phyloP scores from a whole-genome alignment of 2,113 vertebrate species.

The Capra hircus region DNA sequence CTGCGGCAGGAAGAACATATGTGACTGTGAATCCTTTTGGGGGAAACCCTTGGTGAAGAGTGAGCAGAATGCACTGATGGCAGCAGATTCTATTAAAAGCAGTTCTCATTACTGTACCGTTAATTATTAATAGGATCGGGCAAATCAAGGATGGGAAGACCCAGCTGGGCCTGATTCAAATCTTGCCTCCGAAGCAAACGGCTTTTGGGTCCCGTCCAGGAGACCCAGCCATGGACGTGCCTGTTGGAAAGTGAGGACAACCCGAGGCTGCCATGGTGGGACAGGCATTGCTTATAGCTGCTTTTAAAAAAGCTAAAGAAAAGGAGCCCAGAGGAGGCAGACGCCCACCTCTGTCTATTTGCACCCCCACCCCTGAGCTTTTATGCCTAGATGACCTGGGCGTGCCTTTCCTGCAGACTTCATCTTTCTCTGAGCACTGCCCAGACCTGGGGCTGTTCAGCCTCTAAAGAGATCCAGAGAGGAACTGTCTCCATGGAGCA shows the following conservation, averaged over 20 bases:
- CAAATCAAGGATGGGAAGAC: constrained; percentile 74
- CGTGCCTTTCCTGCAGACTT: neutral
- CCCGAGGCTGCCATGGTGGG: rapidly evolving
- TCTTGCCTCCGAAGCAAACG: constrained; percentile 41
- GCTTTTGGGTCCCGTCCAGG: constrained; percentile 37
- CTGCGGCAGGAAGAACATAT: constrained; percentile 38
- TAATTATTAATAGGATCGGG: constrained; percentile 80
- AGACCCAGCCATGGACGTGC: neutral
- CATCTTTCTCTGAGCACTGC: neutral
- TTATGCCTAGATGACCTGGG: neutral
- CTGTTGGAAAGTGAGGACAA: neutral
- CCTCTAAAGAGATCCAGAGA: neutral
- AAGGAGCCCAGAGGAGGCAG: neutral
- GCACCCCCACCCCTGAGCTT: neutral
- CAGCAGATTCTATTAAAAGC: constrained; percentile 73
- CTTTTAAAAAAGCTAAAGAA: neutral
- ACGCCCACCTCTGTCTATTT: neutral
- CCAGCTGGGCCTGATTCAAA: constrained; percentile 70
- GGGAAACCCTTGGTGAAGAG: constrained; percentile 57
- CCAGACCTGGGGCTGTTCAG: neutral
- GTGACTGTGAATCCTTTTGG: constrained; percentile 10
- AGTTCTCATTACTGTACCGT: constrained; percentile 59
- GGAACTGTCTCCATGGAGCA: neutral
- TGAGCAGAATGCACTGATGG: constrained; percentile 4
- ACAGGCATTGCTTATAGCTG: rapidly evolving